Percentiles rank a stretch among this genome's conserved stretches.
phyloP scores from a whole-genome alignment of 2,113 vertebrate species.

The Ciconia stormi region DNA sequence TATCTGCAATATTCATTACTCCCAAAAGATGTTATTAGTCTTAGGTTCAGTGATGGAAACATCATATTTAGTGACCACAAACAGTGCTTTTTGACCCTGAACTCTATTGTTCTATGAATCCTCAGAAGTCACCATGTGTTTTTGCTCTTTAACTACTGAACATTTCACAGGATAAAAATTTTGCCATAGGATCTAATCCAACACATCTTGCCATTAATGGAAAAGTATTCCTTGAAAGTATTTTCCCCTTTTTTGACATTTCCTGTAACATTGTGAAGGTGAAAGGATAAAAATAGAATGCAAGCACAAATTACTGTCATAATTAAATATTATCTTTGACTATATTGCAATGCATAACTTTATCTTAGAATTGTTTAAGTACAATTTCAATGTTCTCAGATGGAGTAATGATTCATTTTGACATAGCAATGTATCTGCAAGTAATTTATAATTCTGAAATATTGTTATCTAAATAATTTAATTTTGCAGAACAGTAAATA shows the following conservation, averaged over 20 bases:
- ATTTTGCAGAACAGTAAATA: not conserved
- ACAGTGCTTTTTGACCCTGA: not conserved
- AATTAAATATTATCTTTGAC: not conserved
- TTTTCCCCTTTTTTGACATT: not conserved
- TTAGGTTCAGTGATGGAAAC: not conserved
- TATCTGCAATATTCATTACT: not conserved
- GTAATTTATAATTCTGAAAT: not conserved
- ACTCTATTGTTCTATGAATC: not conserved
- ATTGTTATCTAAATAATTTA: not conserved
- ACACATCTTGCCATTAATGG: not conserved
- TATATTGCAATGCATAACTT: not conserved
- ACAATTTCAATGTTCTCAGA: not conserved
- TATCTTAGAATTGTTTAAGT: not conserved
- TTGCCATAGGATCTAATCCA: not conserved
- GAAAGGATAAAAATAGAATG: not conserved
- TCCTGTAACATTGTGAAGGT: not conserved
- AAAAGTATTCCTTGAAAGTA: not conserved
- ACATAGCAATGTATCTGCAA: not conserved
- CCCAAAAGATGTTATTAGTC: not conserved
- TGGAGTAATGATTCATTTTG: not conserved
- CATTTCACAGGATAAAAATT: not conserved
- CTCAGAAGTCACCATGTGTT: not conserved
- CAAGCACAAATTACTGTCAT: not conserved
- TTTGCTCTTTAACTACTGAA: not conserved
- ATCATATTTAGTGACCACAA: not conserved